phyloP scores from a whole-genome alignment of 1,140 invertebrate genomes.

The Chrysomallon squamiferum region DNA sequence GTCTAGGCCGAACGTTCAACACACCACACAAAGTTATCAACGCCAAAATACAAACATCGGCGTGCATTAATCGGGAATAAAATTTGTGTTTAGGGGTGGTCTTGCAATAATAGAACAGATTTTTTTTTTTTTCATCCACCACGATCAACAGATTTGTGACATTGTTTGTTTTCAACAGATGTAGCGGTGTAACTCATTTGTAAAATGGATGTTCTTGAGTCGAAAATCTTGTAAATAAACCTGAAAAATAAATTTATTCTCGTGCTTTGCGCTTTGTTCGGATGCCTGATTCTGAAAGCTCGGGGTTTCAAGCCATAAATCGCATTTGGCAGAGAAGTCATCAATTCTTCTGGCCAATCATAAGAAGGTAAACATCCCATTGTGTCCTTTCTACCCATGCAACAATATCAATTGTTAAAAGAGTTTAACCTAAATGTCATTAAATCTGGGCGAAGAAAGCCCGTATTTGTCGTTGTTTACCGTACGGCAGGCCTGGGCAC shows the following conservation, averaged over 20 bases:
- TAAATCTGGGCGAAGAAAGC: neutral
- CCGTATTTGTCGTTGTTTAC: neutral
- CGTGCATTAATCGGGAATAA: no score
- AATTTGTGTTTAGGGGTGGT: no score
- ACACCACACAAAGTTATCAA: no score
- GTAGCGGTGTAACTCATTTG: constrained; percentile 1
- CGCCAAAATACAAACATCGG: no score
- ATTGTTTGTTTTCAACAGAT: constrained; percentile 2
- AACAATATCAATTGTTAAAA: constrained; percentile 7
- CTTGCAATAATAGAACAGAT: no score
- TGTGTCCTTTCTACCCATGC: neutral
- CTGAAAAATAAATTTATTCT: constrained; percentile 7
- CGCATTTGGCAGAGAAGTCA: constrained; percentile 3
- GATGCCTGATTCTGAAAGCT: neutral
- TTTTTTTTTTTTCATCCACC: no score
- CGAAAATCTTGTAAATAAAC: constrained; percentile 6
- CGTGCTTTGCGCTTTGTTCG: neutral
- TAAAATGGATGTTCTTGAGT: neutral
- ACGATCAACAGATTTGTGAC: no score
- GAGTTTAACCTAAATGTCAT: constrained; percentile 8
- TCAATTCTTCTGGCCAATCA: constrained; percentile 3
- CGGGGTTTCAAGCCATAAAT: neutral
- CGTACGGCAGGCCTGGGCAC: neutral
- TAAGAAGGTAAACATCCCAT: constrained; percentile 5
- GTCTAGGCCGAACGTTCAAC: no score